phyloP scores from a whole-genome alignment of 2,113 vertebrate genomes.

The Balaeniceps rex region DNA sequence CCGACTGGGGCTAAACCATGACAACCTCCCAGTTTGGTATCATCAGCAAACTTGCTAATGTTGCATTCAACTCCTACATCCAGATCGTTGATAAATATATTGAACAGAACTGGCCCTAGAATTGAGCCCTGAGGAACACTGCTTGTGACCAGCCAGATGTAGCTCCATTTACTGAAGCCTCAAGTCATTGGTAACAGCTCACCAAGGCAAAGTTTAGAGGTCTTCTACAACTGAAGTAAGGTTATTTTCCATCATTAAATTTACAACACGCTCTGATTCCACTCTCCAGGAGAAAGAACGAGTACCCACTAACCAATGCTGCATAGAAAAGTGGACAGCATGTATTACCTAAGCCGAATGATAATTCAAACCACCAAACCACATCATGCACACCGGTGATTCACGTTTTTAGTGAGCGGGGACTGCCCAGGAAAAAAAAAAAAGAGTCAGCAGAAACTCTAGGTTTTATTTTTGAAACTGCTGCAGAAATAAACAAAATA shows the following conservation, averaged over 20 bases:
- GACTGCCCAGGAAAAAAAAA: neutral
- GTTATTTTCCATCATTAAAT: neutral
- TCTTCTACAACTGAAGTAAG: neutral
- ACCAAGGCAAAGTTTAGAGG: neutral
- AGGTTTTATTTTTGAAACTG: neutral
- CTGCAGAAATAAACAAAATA: neutral
- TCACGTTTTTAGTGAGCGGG: neutral
- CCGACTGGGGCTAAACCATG: no score
- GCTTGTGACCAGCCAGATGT: fast-evolving
- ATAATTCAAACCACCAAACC: neutral
- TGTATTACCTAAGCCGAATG: neutral
- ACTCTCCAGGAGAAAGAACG: neutral
- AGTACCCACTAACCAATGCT: neutral
- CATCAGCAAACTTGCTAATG: neutral
- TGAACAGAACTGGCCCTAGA: neutral
- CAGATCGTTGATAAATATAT: neutral
- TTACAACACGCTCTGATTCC: neutral
- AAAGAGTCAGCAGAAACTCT: neutral
- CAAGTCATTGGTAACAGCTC: neutral
- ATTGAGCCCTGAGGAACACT: neutral
- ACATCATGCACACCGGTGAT: neutral
- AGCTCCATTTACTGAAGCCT: neutral
- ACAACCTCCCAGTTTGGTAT: neutral
- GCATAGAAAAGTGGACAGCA: neutral
- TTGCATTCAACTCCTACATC: neutral